Conservation (phyloP, 2,888 invertebrate species). For the Dendrolimus pini region DNA sequence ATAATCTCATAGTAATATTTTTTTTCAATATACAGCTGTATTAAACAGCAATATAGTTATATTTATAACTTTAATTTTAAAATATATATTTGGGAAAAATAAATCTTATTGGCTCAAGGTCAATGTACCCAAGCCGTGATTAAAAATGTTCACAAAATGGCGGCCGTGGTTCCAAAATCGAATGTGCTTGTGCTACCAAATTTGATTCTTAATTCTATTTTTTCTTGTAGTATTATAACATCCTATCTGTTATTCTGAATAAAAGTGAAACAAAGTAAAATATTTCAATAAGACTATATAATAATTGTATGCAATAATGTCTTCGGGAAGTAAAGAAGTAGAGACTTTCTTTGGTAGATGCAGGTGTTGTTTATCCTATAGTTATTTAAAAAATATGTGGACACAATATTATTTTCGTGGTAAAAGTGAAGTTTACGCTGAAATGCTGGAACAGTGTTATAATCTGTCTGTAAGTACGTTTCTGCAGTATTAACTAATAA, state of each 20-base stretch:
- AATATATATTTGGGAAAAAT: too few species aligned
- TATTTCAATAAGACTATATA: too few species aligned
- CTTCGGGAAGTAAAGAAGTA: slow-evolving; percentile 15
- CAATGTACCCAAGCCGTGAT: too few species aligned
- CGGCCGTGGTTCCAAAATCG: too few species aligned
- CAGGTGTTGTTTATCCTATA: slow-evolving; percentile 45
- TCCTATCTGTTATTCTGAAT: neutral
- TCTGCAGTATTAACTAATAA: slow-evolving; percentile 12
- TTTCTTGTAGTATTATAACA: neutral
- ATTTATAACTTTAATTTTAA: too few species aligned
- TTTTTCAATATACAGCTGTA: too few species aligned
- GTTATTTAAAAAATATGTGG: slow-evolving; percentile 46
- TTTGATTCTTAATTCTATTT: neutral
- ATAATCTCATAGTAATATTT: too few species aligned
- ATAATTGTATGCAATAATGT: too few species aligned
- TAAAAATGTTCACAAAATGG: too few species aligned
- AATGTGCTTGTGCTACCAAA: too few species aligned
- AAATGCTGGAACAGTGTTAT: slow-evolving; percentile 51
- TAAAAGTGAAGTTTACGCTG: slow-evolving; percentile 37
- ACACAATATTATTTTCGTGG: slow-evolving; percentile 25
- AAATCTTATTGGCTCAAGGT: too few species aligned
- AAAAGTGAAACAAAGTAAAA: neutral
- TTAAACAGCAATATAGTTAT: too few species aligned
- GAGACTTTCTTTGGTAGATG: slow-evolving; percentile 37
- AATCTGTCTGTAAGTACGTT: slow-evolving; percentile 36